Conservation (phyloP, 2,113 vertebrate genomes). For the Crypturellus undulatus region DNA sequence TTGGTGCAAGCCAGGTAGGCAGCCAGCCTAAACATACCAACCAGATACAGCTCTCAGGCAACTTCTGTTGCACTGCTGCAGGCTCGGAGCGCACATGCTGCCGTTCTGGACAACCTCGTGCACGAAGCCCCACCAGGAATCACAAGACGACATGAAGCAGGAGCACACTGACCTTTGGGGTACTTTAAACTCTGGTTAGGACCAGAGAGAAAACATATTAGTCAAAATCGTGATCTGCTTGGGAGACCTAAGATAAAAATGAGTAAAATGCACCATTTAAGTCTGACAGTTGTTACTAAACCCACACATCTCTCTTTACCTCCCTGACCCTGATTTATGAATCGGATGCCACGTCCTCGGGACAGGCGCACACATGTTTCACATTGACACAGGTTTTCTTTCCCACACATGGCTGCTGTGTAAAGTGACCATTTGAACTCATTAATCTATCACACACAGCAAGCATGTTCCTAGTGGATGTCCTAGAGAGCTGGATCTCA, state of each 20-base stretch:
- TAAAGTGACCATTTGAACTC: conserved; percentile 56
- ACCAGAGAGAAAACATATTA: background rate
- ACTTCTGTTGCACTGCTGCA: background rate
- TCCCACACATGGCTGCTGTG: conserved; percentile 26
- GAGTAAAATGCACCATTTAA: conserved; percentile 45
- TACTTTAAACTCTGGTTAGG: background rate
- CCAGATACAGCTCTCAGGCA: background rate
- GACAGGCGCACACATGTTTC: conserved; percentile 47
- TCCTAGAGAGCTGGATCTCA: conserved; percentile 12
- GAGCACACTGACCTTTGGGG: background rate
- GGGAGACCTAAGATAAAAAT: conserved; percentile 13
- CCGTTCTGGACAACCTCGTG: background rate
- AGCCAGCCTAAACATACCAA: background rate
- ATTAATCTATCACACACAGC: conserved; percentile 47
- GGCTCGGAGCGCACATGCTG: background rate
- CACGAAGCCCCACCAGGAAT: background rate
- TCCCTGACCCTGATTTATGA: conserved; percentile 50
- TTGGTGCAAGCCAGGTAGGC: background rate
- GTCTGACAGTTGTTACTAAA: conserved; percentile 20
- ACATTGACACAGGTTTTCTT: conserved; percentile 59
- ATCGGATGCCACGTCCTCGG: background rate
- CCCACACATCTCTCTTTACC: conserved; percentile 26
- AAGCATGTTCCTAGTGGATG: background rate
- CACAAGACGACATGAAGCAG: fast-evolving
- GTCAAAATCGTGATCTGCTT: conserved; percentile 46